Conservation (phyloP, 2,797 vertebrate genomes). For the Propithecus deckenii region DNA sequence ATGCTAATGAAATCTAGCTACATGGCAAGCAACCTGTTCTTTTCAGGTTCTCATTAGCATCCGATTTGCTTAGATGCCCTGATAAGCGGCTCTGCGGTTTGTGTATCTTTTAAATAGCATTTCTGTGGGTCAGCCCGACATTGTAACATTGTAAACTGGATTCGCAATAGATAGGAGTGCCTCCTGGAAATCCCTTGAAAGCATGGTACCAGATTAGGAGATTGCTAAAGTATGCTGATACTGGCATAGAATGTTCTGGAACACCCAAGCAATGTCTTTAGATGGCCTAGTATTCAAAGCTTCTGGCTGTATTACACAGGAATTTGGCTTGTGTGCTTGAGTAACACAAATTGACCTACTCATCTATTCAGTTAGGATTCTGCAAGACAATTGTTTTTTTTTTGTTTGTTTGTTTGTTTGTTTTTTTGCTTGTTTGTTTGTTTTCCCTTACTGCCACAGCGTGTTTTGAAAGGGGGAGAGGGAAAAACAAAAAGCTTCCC, state of each 20-base stretch:
- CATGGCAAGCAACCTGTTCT: constrained; percentile 24
- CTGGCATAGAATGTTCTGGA: background rate
- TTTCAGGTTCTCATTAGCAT: constrained; percentile 58
- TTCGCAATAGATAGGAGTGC: background rate
- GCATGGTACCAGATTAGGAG: background rate
- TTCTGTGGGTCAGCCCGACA: background rate
- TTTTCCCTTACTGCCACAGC: background rate
- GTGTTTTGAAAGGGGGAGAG: background rate
- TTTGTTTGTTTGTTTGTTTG: background rate
- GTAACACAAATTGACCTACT: background rate
- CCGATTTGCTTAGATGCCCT: constrained; percentile 2
- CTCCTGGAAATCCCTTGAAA: background rate
- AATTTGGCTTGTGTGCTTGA: background rate
- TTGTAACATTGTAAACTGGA: background rate
- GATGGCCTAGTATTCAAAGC: background rate
- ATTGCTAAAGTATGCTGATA: background rate
- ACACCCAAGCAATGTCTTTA: background rate
- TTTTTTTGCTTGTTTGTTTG: background rate
- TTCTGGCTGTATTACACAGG: background rate
- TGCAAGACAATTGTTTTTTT: background rate
- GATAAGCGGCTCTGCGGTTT: constrained; percentile 11
- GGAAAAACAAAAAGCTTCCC: background rate
- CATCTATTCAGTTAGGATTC: background rate
- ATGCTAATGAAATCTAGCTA: constrained; percentile 59
- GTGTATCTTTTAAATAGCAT: constrained; percentile 47